phyloP scores from a whole-genome alignment of 2,113 vertebrate genomes.

The Cervus canadensis region DNA sequence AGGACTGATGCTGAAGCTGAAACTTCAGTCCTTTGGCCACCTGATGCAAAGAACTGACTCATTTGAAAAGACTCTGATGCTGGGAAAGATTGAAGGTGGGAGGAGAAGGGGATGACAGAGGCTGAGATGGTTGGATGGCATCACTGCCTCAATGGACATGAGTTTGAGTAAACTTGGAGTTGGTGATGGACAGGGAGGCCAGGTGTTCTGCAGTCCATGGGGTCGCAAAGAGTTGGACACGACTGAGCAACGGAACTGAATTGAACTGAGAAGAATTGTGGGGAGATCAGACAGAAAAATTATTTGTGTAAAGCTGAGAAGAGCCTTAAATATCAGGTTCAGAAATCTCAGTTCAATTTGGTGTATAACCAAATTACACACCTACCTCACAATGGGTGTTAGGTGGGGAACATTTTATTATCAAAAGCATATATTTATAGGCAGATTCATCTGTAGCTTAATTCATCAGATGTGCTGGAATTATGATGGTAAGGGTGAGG shows the following conservation, averaged over 20 bases:
- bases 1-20: not conserved
- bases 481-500: not conserved
- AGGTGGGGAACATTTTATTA: not conserved
- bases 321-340: not conserved
- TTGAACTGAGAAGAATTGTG: not conserved
- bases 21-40: not conserved
- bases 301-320: not conserved
- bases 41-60: not conserved
- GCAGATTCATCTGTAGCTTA: not conserved
- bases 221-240: accelerated
- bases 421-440: not conserved
- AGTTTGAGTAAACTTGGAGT: not conserved
- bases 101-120: not conserved
- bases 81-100: not conserved
- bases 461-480: not conserved
- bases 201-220: not conserved
- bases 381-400: not conserved
- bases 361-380: not conserved
- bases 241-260: not conserved
- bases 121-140: not conserved
- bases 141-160: not conserved
- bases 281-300: not conserved
- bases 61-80: not conserved
- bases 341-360: not conserved
- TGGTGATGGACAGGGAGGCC: not conserved